Base-by-base conservation (phyloP, 2,797 vertebrate species). In the Pseudochaenichthys georgianus region DNA sequence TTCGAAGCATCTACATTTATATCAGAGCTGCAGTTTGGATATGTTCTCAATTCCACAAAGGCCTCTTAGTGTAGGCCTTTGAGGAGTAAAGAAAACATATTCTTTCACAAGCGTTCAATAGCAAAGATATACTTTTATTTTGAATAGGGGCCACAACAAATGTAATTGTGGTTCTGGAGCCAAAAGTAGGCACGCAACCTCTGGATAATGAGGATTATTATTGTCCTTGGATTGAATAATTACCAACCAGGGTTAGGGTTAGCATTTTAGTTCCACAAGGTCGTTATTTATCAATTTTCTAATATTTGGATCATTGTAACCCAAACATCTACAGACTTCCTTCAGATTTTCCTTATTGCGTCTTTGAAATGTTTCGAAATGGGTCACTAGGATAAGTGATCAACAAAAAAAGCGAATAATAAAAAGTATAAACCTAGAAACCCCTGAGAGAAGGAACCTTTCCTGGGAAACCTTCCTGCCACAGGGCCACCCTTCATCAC, bases 401-500 rank as follows among this genome's bases (percentile, higher is more conserved):
- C 17, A 6, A 57, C n/a, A 55, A 45, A 54, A 64, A 52, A 3
- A 51, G 16, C 52, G 19, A 31, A 3, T 31, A 9, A 19, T 43
- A 10, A 43, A 63, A 61, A 62, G 31, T 34, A 47, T 13, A 53
- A 66, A 83, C 64, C 63, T 54, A 43, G 5, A 77, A 77, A 70
- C 60, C 15, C 73, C 52, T 53, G 13, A 9, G 23, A 70, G 61
- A 9, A 55, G 21, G 47, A 77, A 64, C 48, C 51, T 72, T 74
- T 77, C 55, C 34, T 72, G 64, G 50, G 77, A 70, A 72, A 69
- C 42, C 6, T 41, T 13, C 28, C 54, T 34, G 48, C 61, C 31
- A n/a, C 71, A 16, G 21, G 5, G 1, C 48, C 64, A 31, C 34
- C 63, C 73, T 58, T 43, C 61, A 43, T 23, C 50, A 55, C 73